Base-by-base conservation (phyloP, 2,797 vertebrate species). In the Tarsius wallacei region DNA sequence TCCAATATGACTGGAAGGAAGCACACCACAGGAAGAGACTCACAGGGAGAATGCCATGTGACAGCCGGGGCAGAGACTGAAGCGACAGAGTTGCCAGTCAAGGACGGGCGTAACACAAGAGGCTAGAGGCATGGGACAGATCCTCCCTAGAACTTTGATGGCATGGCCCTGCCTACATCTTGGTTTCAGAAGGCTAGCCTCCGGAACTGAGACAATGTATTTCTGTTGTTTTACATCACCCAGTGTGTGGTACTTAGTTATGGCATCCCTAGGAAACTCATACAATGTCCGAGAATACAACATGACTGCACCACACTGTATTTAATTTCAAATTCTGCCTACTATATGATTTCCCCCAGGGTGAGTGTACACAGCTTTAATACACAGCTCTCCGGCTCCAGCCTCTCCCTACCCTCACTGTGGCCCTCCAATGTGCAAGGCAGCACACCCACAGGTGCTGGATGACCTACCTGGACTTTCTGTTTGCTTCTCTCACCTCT, bases 231-330 rank as follows among this genome's bases (percentile, higher is more conserved):
- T 77, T 74, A 85, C 73, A 95, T 28, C 26, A 57, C 49, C 55
- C 42, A 55, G 53, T 64, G n/a, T 19, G 8, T 8, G 33, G 42
- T 26, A 55, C 26, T 80, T 80, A 42, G 51, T 47, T 91, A 87
- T 24, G 26, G 53, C 28, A 87, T 26, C 17, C 70, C 71, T 81
- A 68, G 55, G 59, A 95, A 89, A 76, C 55, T 70, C 76, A 93
- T 7, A 93, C 28, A 80, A 59, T 7, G 66, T 94, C 22, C 63
- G 93, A 64, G 66, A 87, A 87, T 70, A n/a, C 53, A 87, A 95
- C 42, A 84, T 22, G 22, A 91, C 55, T 55, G 86, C 51, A 68
- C 4, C 21, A 77, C 77, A 36, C 6, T 61, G 26, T 5, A 55
- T 5, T n/a, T 66, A 51, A 73, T 82, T 91, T 88, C 90, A 91